phyloP scores from a whole-genome alignment of 1,140 invertebrate genomes.

The Phymorhynchus buccinoides region DNA sequence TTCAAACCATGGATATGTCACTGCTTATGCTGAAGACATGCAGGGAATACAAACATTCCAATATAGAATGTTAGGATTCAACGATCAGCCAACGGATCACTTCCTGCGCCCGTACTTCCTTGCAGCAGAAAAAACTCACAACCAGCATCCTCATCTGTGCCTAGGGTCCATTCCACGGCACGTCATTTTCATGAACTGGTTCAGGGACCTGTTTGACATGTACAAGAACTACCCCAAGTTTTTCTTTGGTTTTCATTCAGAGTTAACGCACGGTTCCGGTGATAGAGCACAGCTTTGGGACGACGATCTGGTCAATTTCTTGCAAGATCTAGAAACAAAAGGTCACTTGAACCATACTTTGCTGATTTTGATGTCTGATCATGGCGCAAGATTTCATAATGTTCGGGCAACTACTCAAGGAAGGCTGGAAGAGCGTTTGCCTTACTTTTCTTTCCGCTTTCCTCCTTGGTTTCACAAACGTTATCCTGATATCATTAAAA shows the following conservation, averaged over 20 bases:
- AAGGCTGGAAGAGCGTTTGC: constrained; percentile 90
- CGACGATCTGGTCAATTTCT: constrained; percentile 77
- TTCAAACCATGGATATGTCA: constrained; percentile 78
- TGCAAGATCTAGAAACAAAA: constrained; percentile 82
- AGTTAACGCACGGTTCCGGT: constrained; percentile 86
- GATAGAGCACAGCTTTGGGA: constrained; percentile 82
- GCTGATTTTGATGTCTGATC: constrained; percentile 90
- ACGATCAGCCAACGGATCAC: constrained; percentile 88
- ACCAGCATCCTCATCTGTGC: constrained; percentile 76
- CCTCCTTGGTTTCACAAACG: constrained; percentile 81
- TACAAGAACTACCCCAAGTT: constrained; percentile 84
- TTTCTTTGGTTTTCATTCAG: constrained; percentile 86
- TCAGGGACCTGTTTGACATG: constrained; percentile 78
- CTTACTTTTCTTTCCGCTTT: constrained; percentile 86
- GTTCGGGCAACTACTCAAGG: constrained; percentile 86
- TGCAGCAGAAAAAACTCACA: constrained; percentile 78
- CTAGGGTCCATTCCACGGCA: constrained; percentile 85
- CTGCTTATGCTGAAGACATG: constrained; percentile 90
- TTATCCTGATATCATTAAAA: constrained; percentile 79
- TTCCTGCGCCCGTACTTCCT: constrained; percentile 89
- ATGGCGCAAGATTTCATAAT: constrained; percentile 89
- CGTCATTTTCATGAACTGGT: constrained; percentile 81
- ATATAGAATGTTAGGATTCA: constrained; percentile 91
- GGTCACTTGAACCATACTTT: constrained; percentile 75
- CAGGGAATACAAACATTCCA: constrained; percentile 89